phyloP scores from a whole-genome alignment of 2,797 vertebrate species.

The Halcyon badia region DNA sequence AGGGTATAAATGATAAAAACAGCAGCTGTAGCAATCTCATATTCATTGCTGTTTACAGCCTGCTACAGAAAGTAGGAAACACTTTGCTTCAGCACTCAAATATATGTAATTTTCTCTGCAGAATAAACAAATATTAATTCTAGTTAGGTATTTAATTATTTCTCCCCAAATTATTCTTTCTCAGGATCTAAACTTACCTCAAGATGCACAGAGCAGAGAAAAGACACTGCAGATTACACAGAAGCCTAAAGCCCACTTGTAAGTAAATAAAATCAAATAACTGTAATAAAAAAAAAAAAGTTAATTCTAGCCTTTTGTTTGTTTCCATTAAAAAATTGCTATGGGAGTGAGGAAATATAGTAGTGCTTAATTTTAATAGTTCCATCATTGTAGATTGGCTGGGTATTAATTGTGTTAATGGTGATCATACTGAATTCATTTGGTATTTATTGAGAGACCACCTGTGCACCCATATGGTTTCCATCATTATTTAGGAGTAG shows the following conservation, averaged over 20 bases:
- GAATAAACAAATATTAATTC: slow-evolving; percentile 27
- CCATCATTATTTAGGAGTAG: slow-evolving; percentile 81
- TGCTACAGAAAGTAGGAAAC: slow-evolving; percentile 36
- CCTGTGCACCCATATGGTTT: slow-evolving; percentile 81
- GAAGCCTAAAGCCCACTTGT: neutral
- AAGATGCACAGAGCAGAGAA: neutral
- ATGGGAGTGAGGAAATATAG: slow-evolving; percentile 65
- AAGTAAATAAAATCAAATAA: slow-evolving; percentile 75
- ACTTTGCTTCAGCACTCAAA: slow-evolving; percentile 23
- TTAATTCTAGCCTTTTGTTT: slow-evolving; percentile 72
- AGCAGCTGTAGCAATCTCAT: slow-evolving; percentile 63
- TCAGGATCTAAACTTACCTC: neutral
- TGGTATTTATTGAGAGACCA: slow-evolving; percentile 81
- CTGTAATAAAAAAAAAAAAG: slow-evolving; percentile 62
- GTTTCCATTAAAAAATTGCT: slow-evolving; percentile 76
- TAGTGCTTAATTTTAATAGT: slow-evolving; percentile 75
- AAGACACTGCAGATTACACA: neutral
- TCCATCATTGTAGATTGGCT: slow-evolving; percentile 76
- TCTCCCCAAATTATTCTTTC: slow-evolving; percentile 14
- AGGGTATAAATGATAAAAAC: slow-evolving; percentile 52
- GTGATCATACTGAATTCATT: slow-evolving; percentile 81
- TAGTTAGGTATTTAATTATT: neutral
- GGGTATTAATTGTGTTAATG: slow-evolving; percentile 82
- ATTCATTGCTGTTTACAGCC: slow-evolving; percentile 59
- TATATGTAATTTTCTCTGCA: neutral